Percentiles rank a stretch among this genome's conserved stretches.
phyloP scores from a whole-genome alignment of 1,140 invertebrate species.

The Berghia stephanieae region DNA sequence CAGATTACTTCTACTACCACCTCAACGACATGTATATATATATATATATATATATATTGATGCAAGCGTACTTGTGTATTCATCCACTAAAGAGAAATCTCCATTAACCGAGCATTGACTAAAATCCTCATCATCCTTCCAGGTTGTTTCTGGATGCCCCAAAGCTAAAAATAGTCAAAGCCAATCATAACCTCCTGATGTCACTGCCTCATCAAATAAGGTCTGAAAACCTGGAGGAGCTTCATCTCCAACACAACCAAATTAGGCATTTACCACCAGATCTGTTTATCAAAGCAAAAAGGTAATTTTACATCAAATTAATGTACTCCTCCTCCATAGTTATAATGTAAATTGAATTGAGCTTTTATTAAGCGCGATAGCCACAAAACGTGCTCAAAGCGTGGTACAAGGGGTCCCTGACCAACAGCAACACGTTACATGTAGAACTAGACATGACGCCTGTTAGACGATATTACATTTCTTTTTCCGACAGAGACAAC shows the following conservation, averaged over 20 bases:
- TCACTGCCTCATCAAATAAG: conserved; percentile 53
- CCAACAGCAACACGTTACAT: too few relatives aligned
- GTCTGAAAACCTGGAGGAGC: conserved; percentile 51
- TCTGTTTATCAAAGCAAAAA: conserved; percentile 55
- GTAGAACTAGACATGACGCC: too few relatives aligned
- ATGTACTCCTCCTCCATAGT: neutral
- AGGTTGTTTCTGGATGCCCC: conserved; percentile 57
- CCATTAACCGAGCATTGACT: too few relatives aligned
- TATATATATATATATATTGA: too few relatives aligned
- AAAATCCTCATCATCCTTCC: conserved; percentile 23
- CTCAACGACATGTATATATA: neutral
- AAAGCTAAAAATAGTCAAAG: conserved; percentile 57
- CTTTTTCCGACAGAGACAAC: too few relatives aligned
- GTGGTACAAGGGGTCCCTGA: too few relatives aligned
- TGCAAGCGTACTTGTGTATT: neutral
- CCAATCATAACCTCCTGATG: conserved; percentile 58
- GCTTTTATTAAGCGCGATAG: too few relatives aligned
- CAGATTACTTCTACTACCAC: neutral
- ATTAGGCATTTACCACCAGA: conserved; percentile 51
- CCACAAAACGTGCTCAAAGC: too few relatives aligned
- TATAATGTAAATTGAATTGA: too few relatives aligned
- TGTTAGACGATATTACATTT: too few relatives aligned
- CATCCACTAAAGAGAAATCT: neutral
- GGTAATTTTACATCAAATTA: conserved; percentile 42
- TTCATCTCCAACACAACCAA: conserved; percentile 61